Evolutionary conservation across 2,797 vertebrate genomes (phyloP).

Genomic region (Bryconaethiops microstoma): DNA sequence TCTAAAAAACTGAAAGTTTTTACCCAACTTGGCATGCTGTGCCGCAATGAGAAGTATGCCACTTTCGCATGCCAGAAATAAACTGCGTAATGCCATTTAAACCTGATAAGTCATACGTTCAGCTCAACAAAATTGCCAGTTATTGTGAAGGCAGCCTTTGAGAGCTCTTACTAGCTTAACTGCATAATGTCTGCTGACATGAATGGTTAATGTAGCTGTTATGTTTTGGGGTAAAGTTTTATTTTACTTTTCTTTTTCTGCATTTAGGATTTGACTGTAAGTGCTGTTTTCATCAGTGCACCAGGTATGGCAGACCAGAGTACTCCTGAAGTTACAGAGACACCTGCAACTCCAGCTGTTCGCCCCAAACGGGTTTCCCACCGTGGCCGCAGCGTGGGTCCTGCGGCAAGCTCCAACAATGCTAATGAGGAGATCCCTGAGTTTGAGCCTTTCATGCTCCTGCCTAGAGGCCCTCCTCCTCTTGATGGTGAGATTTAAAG

Average conservation of each 20-base stretch:
- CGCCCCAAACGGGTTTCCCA: conserved; percentile 58
- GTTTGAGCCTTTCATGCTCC: conserved; percentile 77
- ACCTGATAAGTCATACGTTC: too few species aligned
- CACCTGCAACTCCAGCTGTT: neutral
- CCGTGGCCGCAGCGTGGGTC: conserved; percentile 79
- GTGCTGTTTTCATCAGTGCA: neutral
- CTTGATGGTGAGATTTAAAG: conserved; percentile 76
- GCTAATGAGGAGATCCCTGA: conserved; percentile 79
- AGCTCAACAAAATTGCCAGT: too few species aligned
- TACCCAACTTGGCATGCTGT: too few species aligned
- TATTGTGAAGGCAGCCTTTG: too few species aligned
- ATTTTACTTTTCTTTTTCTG: neutral
- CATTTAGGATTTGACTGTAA: neutral
- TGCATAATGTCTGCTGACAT: too few species aligned
- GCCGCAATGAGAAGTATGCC: too few species aligned
- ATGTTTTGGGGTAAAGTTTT: neutral
- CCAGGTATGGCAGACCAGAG: conserved; percentile 48
- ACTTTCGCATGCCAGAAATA: too few species aligned
- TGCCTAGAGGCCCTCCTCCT: conserved; percentile 80
- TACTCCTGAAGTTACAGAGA: conserved; percentile 12
- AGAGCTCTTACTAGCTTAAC: too few species aligned
- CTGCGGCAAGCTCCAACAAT: conserved; percentile 81
- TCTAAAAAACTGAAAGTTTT: too few species aligned
- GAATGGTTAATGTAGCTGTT: neutral
- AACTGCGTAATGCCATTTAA: too few species aligned